Percentiles rank a stretch among this genome's conserved stretches.
Conservation (phyloP, 2,888 invertebrate species). For the Mycogona germanica region DNA sequence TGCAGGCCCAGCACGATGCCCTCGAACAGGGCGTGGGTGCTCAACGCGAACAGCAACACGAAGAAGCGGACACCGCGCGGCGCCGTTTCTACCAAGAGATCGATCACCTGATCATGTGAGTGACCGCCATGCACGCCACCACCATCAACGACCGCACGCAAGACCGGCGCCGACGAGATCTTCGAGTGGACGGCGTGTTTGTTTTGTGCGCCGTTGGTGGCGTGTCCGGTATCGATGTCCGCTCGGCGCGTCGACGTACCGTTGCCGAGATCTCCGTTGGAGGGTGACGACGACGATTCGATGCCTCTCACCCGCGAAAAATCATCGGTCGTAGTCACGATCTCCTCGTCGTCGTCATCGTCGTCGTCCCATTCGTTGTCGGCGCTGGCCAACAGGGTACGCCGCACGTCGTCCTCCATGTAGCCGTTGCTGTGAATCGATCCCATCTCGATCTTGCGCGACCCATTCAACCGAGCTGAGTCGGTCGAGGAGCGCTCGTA, state of each 20-base stretch:
- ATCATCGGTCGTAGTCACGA: background rate
- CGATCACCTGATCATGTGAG: conserved; percentile 2
- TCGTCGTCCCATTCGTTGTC: conserved; percentile 10
- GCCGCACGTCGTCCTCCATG: conserved; percentile 12
- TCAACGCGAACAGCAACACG: conserved; percentile 30
- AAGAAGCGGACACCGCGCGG: conserved; percentile 26
- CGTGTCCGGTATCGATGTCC: background rate
- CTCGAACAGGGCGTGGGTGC: conserved; percentile 33
- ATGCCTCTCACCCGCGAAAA: no score
- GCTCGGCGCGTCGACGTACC: background rate
- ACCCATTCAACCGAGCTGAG: conserved; percentile 2
- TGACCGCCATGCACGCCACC: conserved; percentile 1
- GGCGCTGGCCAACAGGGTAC: conserved; percentile 11
- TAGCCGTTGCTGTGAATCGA: background rate
- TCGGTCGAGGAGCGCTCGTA: conserved; percentile 5
- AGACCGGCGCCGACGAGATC: background rate
- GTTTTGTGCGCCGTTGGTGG: background rate
- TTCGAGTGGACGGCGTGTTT: background rate
- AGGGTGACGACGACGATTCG: background rate
- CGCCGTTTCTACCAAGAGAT: background rate
- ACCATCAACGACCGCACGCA: background rate
- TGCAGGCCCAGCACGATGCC: conserved; percentile 34
- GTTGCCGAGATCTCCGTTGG: background rate
- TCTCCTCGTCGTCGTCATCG: background rate
- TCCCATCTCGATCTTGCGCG: conserved; percentile 5